Conservation (phyloP, 2,888 invertebrate species). For the Trissolcus japonicus region DNA sequence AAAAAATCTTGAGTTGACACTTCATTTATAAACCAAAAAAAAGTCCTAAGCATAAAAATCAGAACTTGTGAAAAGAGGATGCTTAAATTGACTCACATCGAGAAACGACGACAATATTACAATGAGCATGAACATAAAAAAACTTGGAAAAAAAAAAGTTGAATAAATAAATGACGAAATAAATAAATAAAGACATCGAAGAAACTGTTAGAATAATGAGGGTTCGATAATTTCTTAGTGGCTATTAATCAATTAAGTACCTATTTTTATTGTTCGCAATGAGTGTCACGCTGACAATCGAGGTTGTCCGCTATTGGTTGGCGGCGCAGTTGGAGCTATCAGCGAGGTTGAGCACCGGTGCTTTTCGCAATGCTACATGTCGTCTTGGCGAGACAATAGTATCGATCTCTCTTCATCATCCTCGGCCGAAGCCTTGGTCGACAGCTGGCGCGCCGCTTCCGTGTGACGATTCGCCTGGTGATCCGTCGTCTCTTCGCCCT, state of each 20-base stretch:
- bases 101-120: not conserved
- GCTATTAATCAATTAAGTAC: conserved; percentile 24
- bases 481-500: conserved; percentile 64
- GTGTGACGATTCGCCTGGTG: conserved; percentile 61
- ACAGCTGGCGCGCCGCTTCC: conserved; percentile 62
- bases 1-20: too few relatives aligned
- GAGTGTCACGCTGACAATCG: conserved; percentile 13
- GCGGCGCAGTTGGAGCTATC: conserved; percentile 63
- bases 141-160: not conserved
- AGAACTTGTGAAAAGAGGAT: too few relatives aligned
- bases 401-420: conserved; percentile 70
- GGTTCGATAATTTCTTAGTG: conserved; percentile 5
- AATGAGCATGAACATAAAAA: not conserved
- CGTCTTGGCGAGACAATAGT: conserved; percentile 64
- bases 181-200: conserved; percentile 4
- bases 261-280: conserved; percentile 15
- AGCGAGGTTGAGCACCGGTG: conserved; percentile 62
- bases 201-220: not conserved
- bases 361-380: conserved; percentile 71
- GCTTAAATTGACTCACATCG: not conserved
- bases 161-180: not conserved
- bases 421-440: conserved; percentile 60
- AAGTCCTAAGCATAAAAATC: too few relatives aligned
- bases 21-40: too few relatives aligned
- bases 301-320: conserved; percentile 25